Base-by-base conservation (phyloP, 2,888 invertebrate species). In the Scelioninae gen. 1 region DNA sequence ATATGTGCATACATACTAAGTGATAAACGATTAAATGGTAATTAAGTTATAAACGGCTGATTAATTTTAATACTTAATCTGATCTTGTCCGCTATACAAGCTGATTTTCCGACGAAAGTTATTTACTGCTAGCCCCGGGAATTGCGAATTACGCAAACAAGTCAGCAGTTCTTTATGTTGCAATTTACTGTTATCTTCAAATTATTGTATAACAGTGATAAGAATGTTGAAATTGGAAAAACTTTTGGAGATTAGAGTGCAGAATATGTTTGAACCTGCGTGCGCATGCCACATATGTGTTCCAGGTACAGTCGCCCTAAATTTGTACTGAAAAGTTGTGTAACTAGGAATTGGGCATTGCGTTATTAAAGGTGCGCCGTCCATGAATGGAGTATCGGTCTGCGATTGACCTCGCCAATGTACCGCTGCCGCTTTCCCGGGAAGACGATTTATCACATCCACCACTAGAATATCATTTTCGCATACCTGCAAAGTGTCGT, bases 361-460 rank as follows among this genome's bases (percentile, higher is more conserved):
- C 0, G 96, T 96, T n/a, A 96, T 93, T 94, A 96, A 94, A 0
- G 96, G 95, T 4, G 95, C 95, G 0, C 96, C 96, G 86, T 96
- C 96, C 96, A 96, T 96, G 87, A 94, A 95, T 0, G 96, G 96
- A 2, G 95, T 94, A 32, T 94, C 94, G 87, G 93, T 92, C 91
- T 95, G 94, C 87, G 93, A 88, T 69, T 93, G 91, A 0, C 97
- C 97, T 88, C 96, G 95, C 96, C 96, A 97, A 89, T 97, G 97
- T 9, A 97, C 93, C 7, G 95, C 93, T 0, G 95, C 91, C 62
- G 95, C 95, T 88, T 95, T 94, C 31, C 95, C 95, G 0, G 95
- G 94, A 68, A 96, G 93, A 86, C 94, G 94, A 88, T 96, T 96
- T 62, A 94, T 93, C 0, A 96, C 95, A 89, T 96, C 95, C 0